These are phyloP conservation scores for Ecdyonurus torrentis DNA, from an alignment of 2,888 invertebrate genomes.

Conservation along the genomic window DNA sequence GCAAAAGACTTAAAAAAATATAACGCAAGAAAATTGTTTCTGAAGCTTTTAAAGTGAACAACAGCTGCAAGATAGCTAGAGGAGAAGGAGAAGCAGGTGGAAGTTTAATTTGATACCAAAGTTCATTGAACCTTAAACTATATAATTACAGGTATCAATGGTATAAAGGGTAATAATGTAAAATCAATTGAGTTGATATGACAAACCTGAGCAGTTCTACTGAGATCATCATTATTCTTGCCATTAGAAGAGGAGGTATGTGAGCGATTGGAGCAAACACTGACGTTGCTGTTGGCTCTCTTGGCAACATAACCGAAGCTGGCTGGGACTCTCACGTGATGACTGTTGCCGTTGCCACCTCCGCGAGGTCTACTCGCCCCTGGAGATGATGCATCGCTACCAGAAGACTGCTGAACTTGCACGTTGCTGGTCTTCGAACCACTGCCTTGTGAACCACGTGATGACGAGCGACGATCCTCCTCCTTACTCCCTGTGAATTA, in stretches of 20 bases:
- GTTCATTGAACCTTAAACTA: no score
- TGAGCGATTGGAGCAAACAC: conserved; percentile 7
- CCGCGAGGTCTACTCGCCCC: background rate
- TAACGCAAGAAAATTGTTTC: no score
- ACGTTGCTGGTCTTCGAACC: background rate
- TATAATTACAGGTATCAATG: no score
- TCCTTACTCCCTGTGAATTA: background rate
- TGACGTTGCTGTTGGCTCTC: background rate
- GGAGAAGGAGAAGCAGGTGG: no score
- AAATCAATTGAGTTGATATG: no score
- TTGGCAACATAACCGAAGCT: background rate
- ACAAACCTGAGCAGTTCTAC: background rate
- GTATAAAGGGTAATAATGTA: no score
- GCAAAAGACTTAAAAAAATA: no score
- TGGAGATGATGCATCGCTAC: background rate
- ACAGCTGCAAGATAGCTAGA: no score
- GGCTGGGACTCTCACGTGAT: background rate
- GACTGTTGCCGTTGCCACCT: background rate
- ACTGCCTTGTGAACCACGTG: background rate
- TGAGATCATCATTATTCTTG: background rate
- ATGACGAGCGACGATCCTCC: background rate
- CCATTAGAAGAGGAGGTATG: background rate
- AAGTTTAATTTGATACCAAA: no score
- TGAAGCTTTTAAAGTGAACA: no score
- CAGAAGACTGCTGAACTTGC: background rate